Percentiles rank a stretch among this genome's conserved stretches.
Conservation (phyloP, 2,113 vertebrate species). For the Propithecus coquereli region DNA sequence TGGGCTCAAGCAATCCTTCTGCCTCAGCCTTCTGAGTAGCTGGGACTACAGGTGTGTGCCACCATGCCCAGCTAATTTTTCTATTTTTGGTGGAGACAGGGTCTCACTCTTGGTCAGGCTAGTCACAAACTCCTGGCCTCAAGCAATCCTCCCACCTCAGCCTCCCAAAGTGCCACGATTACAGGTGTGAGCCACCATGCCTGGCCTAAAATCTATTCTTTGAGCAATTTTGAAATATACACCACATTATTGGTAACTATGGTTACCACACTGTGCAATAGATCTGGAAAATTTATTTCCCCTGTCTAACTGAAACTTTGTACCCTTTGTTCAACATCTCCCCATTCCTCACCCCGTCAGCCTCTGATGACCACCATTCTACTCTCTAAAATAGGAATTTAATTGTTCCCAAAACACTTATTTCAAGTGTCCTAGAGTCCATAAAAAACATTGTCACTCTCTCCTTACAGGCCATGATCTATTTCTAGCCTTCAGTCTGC, state of each 20-base stretch:
- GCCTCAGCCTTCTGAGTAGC: too few relatives aligned
- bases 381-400: neutral
- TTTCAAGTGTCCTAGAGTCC: neutral
- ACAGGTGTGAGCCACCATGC: too few relatives aligned
- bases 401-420: neutral
- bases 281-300: neutral
- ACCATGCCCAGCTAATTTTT: too few relatives aligned
- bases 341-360: neutral
- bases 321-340: neutral
- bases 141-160: too few relatives aligned
- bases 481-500: neutral
- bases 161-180: too few relatives aligned
- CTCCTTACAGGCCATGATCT: neutral
- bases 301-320: neutral
- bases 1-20: too few relatives aligned
- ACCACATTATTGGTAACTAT: neutral
- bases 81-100: too few relatives aligned
- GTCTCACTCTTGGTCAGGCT: too few relatives aligned
- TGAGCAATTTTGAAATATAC: neutral
- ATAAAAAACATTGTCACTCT: neutral
- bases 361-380: neutral
- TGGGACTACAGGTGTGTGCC: too few relatives aligned
- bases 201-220: neutral
- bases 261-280: neutral
- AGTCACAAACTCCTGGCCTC: too few relatives aligned